These are phyloP conservation scores for Campoplex capitator DNA, from an alignment of 2,888 invertebrate species.

Conservation along the genomic window DNA sequence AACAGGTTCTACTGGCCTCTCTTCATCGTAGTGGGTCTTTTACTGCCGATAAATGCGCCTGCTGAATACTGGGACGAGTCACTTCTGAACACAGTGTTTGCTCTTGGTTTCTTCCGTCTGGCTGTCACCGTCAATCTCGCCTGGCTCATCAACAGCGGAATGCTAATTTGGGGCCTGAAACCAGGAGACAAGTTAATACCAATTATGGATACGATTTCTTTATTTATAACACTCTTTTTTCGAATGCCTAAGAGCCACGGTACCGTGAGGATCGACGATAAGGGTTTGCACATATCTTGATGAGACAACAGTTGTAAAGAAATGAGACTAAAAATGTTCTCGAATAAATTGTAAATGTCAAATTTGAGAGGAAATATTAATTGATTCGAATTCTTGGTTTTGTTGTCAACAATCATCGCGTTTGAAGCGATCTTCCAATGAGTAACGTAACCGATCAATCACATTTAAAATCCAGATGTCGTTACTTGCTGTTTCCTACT, in stretches of 20 bases:
- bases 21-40: slow-evolving; percentile 88
- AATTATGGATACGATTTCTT: slow-evolving; percentile 73
- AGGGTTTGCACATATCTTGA: slow-evolving; percentile 75
- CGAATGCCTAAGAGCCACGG: slow-evolving; percentile 80
- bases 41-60: slow-evolving; percentile 91
- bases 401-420: background rate
- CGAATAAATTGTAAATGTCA: slow-evolving; percentile 33
- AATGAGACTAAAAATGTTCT: slow-evolving; percentile 2
- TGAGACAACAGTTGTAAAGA: slow-evolving; percentile 27
- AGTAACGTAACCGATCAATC: background rate
- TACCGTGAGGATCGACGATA: slow-evolving; percentile 76
- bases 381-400: background rate
- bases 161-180: slow-evolving; percentile 90
- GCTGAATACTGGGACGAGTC: slow-evolving; percentile 92
- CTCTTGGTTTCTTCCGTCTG: slow-evolving; percentile 90
- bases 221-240: slow-evolving; percentile 77
- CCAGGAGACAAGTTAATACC: slow-evolving; percentile 89
- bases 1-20: slow-evolving; percentile 90
- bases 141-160: slow-evolving; percentile 91
- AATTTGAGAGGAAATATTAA: background rate
- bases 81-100: slow-evolving; percentile 87
- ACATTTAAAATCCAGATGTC: slow-evolving; percentile 33
- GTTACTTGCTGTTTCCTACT: background rate
- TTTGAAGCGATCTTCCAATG: slow-evolving; percentile 1
- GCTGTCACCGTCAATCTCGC: slow-evolving; percentile 88